Evolutionary conservation across 2,888 invertebrate genomes (phyloP), one percentile per base, ranked within the genome.

Genomic region (Oscheius sp.): DNA sequence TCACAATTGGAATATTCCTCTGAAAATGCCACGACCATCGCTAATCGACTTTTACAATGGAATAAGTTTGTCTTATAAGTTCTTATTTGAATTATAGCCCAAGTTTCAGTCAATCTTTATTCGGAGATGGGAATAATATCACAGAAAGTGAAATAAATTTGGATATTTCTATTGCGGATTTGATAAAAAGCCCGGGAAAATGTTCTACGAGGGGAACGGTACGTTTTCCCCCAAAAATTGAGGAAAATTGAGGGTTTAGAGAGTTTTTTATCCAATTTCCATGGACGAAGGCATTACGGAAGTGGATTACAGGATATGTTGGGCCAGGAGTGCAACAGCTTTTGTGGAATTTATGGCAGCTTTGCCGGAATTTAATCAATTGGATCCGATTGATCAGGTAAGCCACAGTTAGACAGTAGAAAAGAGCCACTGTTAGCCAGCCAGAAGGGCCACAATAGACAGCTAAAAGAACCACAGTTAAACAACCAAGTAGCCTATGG

Each of bases 311-410:
- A 25, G n/a, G 7, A 23, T 27, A 2, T 58, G 58, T 29, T 58
- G 29, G 27, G 58, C 27, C n/a, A 23, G 58, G 3, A 29, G 29
- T n/a, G 29, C 29, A 7, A 58, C 58, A 27, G 58, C 58, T n/a
- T 58, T 58, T 29, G 21, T 29, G 3, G 58, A 58, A 27, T 58
- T 58, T n/a, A 58, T 58, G 58, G 58, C 27, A 27, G n/a, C 58
- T 9, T 13, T 58, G 12, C 25, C 21, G 6, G 58, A 58, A 29
- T 58, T 58, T 12, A 23, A 58, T 27, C 25, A 29, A n/a, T 29
- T 58, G 25, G 16, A 29, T 12, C 9, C 27, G 1, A 29, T 25
- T 13, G 58, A 58, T 1, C 21, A 58, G 29, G 58, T 58, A 27
- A n/a, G 13, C 5, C n/a, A n/a, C 35, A 49, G n/a, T 49, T 5